A percentile compares a stretch with the other conserved stretches of the same genome.
These are phyloP conservation scores for Nemurella pictetii DNA, from an alignment of 2,888 invertebrate genomes.

Conservation along the genomic window DNA sequence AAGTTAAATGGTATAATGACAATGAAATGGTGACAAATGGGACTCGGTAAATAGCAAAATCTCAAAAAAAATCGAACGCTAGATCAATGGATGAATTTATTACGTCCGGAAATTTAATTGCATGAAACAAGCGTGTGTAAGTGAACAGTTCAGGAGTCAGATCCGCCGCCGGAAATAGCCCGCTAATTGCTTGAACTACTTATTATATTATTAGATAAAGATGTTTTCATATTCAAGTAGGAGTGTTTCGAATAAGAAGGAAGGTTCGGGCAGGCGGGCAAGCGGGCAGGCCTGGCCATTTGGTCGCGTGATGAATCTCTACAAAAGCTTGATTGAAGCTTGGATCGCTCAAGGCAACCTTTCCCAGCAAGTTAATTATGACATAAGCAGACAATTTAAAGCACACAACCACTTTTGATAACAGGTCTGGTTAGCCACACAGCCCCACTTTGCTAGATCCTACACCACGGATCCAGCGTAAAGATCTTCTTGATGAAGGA, in stretches of 20 bases:
- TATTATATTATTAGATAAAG: constrained; percentile 19
- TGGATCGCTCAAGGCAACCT: constrained; percentile 27
- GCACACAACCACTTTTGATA: constrained; percentile 33
- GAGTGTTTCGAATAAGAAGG: constrained; percentile 29
- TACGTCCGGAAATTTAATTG: neutral
- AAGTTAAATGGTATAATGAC: too few relatives aligned
- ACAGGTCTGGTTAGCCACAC: constrained; percentile 27
- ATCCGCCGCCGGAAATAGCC: constrained; percentile 8
- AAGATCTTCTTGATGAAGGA: constrained; percentile 34
- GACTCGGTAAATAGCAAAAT: neutral
- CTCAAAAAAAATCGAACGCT: neutral
- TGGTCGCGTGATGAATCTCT: constrained; percentile 30
- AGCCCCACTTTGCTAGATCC: constrained; percentile 30
- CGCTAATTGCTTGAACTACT: neutral
- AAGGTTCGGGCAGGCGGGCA: neutral
- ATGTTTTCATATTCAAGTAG: constrained; percentile 26
- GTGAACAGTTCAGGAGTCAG: neutral
- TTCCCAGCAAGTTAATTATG: constrained; percentile 36
- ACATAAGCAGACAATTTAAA: constrained; percentile 38
- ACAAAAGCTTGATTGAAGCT: constrained; percentile 31
- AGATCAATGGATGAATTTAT: neutral
- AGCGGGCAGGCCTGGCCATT: constrained; percentile 6
- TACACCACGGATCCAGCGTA: constrained; percentile 26
- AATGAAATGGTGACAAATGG: neutral
- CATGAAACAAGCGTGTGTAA: neutral